phyloP scores from a whole-genome alignment of 2,113 vertebrate genomes.

The Rattus rattus region DNA sequence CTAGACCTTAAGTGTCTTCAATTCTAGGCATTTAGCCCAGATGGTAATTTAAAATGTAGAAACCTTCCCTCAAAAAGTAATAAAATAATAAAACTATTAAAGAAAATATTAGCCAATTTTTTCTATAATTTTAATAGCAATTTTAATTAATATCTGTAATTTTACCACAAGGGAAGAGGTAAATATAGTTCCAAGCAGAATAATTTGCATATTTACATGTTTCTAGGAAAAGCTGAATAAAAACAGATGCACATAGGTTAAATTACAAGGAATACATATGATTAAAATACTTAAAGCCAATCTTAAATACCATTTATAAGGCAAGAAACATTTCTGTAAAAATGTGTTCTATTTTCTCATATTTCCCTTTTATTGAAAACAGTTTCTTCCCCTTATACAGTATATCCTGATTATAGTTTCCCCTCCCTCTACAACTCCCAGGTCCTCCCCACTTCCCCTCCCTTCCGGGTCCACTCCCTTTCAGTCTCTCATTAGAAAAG shows the following conservation, averaged over 20 bases:
- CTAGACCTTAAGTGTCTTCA: slow-evolving; percentile 7
- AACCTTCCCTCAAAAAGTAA: background rate
- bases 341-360: background rate
- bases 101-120: slow-evolving; percentile 19
- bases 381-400: background rate
- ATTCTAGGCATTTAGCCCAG: background rate
- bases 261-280: slow-evolving; percentile 27
- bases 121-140: slow-evolving; percentile 13
- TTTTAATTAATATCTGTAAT: background rate
- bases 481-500: background rate
- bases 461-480: background rate
- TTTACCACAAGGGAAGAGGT: background rate
- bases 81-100: slow-evolving; percentile 52
- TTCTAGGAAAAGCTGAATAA: background rate
- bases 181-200: slow-evolving; percentile 32
- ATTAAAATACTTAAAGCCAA: slow-evolving; percentile 33
- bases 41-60: background rate
- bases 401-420: background rate
- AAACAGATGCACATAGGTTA: background rate
- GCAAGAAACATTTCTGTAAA: slow-evolving; percentile 43
- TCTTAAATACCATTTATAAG: slow-evolving; percentile 47
- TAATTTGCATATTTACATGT: background rate
- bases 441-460: too few species aligned
- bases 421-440: background rate
- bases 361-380: background rate